Base-by-base conservation (phyloP, 2,888 invertebrate species). In the Chaitophorus viminalis region DNA sequence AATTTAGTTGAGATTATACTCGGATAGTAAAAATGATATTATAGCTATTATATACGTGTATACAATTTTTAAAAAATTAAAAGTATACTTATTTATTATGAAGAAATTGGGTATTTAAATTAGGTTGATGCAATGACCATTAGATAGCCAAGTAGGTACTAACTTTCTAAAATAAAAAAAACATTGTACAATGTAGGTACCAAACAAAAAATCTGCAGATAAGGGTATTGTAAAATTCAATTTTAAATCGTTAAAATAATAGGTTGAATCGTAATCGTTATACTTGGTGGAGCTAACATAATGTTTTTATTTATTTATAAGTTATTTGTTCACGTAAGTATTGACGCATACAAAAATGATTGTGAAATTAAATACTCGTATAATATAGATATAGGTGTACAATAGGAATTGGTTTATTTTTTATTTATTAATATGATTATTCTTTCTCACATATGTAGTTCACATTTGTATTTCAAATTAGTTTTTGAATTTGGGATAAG, bases 131-230 rank as follows among this genome's bases (percentile, higher is more conserved):
- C 2, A 29, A 68, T 29, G 14, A 46, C 68, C 6, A n/a, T 11
- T 25, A 25, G 29, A 11, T n/a, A n/a, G 68, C 6, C 3, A 68
- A 68, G n/a, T 68, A 68, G 29, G n/a, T 29, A 68, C 6, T 68
- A 68, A 68, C 68, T 68, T 68, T 68, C 68, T 68, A 68, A 29
- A 68, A 68, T 68, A n/a, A 29, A 68, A 29, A 68, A 68, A 68
- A 68, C 9, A 68, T 68, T n/a, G 60, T 25, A 6, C n/a, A n/a
- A n/a, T n/a, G n/a, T 2, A 25, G 21, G n/a, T 11, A n/a, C 68
- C 68, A 5, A 11, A 68, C 68, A 68, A 68, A 68, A n/a, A 68
- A 5, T 65, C 29, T 4, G 5, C 60, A 60, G 65, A 65, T 29
- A 25, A 60, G 68, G 9, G 6, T 68, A 68, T 68, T n/a, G 60